A percentile compares a stretch with the other conserved stretches of the same genome.
These are phyloP conservation scores for Mobula birostris DNA, from an alignment of 2,113 vertebrate species.

Conservation along the genomic window DNA sequence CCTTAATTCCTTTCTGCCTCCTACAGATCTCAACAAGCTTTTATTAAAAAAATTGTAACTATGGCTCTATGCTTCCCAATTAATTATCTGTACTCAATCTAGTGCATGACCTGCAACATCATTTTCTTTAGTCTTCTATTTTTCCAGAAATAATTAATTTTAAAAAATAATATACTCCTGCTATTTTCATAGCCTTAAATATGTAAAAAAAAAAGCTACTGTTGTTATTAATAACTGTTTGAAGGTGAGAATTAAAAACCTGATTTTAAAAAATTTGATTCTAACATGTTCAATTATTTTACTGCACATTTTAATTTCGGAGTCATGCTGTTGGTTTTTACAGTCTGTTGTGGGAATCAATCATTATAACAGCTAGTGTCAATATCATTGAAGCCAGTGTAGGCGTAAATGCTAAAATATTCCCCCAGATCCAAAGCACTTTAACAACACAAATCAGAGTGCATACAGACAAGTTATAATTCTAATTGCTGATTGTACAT, in stretches of 20 bases:
- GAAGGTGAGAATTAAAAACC: not conserved
- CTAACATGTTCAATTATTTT: not conserved
- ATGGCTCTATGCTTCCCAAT: not conserved
- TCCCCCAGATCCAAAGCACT: not conserved
- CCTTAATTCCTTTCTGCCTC: not conserved
- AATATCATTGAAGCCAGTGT: not conserved
- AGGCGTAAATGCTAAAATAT: constrained; percentile 10
- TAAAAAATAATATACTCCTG: not conserved
- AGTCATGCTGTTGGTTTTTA: not conserved
- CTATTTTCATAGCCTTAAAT: not conserved
- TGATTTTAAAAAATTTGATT: not conserved
- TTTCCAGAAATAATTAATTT: not conserved
- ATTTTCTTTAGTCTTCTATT: not conserved
- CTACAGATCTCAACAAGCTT: not conserved
- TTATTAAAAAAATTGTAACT: not conserved
- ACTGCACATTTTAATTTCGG: not conserved
- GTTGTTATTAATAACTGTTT: not conserved
- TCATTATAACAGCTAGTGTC: not conserved
- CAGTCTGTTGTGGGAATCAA: not conserved
- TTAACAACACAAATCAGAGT: not conserved
- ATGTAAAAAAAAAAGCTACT: not conserved
- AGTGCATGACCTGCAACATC: not conserved
- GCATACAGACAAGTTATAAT: not conserved
- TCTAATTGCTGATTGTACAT: not conserved
- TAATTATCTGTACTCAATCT: not conserved